Evolutionary conservation across 2,113 vertebrate genomes (phyloP), one percentile per base, ranked within the genome.

Genomic region (Amblyornis subalaris): DNA sequence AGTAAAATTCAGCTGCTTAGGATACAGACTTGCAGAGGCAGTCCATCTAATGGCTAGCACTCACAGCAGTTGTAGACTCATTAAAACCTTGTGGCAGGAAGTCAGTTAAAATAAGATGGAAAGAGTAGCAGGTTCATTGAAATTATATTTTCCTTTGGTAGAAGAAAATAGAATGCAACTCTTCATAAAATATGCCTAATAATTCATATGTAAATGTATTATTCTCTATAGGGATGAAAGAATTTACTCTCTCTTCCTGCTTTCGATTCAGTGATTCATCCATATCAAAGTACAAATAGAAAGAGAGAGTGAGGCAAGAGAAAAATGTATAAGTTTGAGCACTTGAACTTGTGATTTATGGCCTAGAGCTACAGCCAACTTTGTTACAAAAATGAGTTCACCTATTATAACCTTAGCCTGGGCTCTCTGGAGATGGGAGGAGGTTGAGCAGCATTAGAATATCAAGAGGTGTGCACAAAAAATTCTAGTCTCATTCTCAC

Each of bases 321-420:
- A 96, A 76, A 92, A 94, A 96, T 90, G 76, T 76, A 50, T 88
- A 89, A 96, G 87, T 97, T 95, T 96, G 93, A 94, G 88, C 85
- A 92, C 93, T 95, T 96, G 91, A 95, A 95, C 36, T 85, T 61
- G 29, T 97, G 96, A 98, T 98, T 98, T 97, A 98, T 97, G 95
- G 94, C 94, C 95, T 93, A 94, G 81, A 96, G 92, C 82, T 96
- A 96, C 70, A 95, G 94, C 88, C 93, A 98, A 97, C 95, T 97
- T 97, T 96, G 96, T 98, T 97, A 96, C 78, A 97, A 97, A 98
- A 97, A 96, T 96, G 64, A 96, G 95, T 97, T 97, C 90, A 97
- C 96, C 93, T 97, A 93, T 95, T 95, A 96, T 94, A 96, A 94
- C 81, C 96, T 94, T 94, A 96, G 61, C 67, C 84, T 26, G 9